A percentile compares a stretch with the other conserved stretches of the same genome.
Evolutionary conservation across 1,140 invertebrate genomes (phyloP).

Genomic region (Drosophila trapezifrons): DNA sequence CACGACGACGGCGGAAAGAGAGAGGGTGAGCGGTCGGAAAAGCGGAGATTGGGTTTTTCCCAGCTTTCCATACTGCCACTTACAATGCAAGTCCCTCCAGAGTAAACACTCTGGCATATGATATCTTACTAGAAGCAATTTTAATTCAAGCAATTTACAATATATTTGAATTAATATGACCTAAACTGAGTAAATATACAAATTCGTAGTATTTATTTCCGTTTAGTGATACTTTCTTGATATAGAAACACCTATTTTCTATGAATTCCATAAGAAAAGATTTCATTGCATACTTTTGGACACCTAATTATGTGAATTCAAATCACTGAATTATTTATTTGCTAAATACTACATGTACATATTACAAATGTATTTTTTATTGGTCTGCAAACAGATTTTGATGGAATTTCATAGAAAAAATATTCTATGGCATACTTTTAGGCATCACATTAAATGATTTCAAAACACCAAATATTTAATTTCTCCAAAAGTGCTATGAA

Average conservation of each 20-base stretch:
- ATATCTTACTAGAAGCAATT: neutral
- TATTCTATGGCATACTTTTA: no score
- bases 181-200: fast-evolving
- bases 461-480: neutral
- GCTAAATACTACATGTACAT: no score
- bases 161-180: neutral
- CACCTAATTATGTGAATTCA: neutral
- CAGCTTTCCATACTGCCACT: slow-evolving; percentile 11
- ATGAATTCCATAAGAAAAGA: neutral
- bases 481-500: no score
- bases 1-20: neutral
- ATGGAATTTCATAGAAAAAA: no score
- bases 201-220: neutral
- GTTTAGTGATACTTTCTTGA: neutral
- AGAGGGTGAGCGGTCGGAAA: slow-evolving; percentile 1
- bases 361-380: no score
- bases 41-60: slow-evolving; percentile 33
- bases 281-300: neutral
- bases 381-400: no score
- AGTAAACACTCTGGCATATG: no score
- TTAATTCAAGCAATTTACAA: neutral
- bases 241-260: neutral
- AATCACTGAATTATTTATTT: neutral
- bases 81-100: neutral
- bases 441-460: neutral